Conservation (phyloP, 2,888 invertebrate genomes). For the Machimus atricapillus region DNA sequence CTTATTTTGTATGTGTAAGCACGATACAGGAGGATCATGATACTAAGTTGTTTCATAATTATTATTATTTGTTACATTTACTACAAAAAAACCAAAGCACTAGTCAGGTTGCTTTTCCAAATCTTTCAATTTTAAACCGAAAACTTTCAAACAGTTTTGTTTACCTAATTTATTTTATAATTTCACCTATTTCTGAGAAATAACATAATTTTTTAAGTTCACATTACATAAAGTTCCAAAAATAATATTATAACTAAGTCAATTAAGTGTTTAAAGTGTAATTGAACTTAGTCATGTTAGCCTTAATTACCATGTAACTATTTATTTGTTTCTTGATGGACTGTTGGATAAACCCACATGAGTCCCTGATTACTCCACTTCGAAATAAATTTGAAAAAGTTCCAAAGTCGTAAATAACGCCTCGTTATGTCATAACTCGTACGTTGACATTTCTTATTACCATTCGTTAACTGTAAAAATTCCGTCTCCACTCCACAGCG, state of each 20-base stretch:
- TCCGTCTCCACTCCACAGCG: neutral
- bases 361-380: neutral
- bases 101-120: too few relatives aligned
- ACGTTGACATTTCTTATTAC: constrained; percentile 35
- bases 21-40: neutral
- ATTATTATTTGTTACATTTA: too few relatives aligned
- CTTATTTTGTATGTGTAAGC: neutral
- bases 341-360: neutral
- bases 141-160: too few relatives aligned
- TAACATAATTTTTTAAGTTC: too few relatives aligned
- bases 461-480: constrained; percentile 32
- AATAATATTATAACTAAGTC: too few relatives aligned
- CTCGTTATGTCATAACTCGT: constrained; percentile 30
- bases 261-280: neutral
- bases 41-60: too few relatives aligned
- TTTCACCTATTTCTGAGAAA: too few relatives aligned
- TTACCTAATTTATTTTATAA: too few relatives aligned
- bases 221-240: too few relatives aligned
- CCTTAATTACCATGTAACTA: neutral
- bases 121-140: too few relatives aligned
- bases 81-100: too few relatives aligned
- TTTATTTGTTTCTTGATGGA: neutral
- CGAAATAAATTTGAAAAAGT: neutral
- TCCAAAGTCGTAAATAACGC: neutral
- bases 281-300: neutral